Base-by-base conservation (phyloP, 2,797 vertebrate genomes). In the Myotis pilosus region DNA sequence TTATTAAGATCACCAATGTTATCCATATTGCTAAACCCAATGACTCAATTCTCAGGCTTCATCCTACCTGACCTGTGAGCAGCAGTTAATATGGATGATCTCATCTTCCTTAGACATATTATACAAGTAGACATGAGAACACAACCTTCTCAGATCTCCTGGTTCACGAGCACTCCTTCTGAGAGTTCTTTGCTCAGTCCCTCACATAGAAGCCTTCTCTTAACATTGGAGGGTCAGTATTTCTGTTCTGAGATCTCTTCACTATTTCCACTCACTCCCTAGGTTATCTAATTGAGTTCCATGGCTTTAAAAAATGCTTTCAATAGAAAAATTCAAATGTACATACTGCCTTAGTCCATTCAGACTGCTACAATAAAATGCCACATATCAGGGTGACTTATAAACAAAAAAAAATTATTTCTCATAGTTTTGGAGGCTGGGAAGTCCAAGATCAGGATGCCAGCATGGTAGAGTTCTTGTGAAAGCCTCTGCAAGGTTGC, bases 261-360 rank as follows among this genome's bases (percentile, higher is more conserved):
- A 44, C 68, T 62, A 51, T 68, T 60, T 49, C 71, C 19, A 79
- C 2, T 69, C 6, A 57, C 3, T 38, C n/a, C 17, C n/a, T 60
- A 88, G 13, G 17, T 33, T 55, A 51, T 30, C 38, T 92, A 38
- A 91, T 55, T 66, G 64, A 92, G 17, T 23, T 64, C 12, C 15
- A 62, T 19, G 20, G 16, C 25, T 90, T 93, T 60, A 36, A 75
- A 84, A 64, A 44, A 75, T 25, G 0, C 3, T 82, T 72, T 89
- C 16, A 47, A 66, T 81, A 83, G 74, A 83, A 92, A 93, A 89
- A 49, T 47, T 71, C 80, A 87, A 30, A 66, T 89, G 51, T 91
- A 47, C 19, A 36, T 44, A 83, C 38, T n/a, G 3, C n/a, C 25
- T 71, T 51, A 57, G 25, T 79, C 74, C 33, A 60, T 79, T 71